Conservation (phyloP, 2,113 vertebrate species). For the Nanorana parkeri region DNA sequence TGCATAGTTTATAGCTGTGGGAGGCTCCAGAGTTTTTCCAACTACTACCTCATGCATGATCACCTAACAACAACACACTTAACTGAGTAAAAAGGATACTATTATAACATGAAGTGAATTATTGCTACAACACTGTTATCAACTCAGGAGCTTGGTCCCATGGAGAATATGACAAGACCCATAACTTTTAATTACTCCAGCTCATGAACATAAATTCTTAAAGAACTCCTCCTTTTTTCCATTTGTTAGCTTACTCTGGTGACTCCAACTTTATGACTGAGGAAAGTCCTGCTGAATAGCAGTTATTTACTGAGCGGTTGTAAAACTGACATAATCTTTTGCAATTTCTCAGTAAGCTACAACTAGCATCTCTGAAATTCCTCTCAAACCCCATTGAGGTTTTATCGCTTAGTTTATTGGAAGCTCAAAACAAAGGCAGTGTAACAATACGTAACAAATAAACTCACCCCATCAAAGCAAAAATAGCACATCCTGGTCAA, state of each 20-base stretch:
- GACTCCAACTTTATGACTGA: slow-evolving; percentile 37
- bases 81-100: slow-evolving; percentile 13
- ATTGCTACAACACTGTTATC: slow-evolving; percentile 20
- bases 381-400: slow-evolving; percentile 12
- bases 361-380: not conserved
- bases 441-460: not conserved
- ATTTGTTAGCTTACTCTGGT: slow-evolving; percentile 18
- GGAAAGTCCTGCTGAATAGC: slow-evolving; percentile 28
- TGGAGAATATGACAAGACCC: slow-evolving; percentile 33
- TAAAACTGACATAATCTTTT: slow-evolving; percentile 13
- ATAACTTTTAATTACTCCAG: slow-evolving; percentile 29
- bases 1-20: not conserved
- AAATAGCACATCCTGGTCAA: not conserved
- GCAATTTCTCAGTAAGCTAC: slow-evolving; percentile 14
- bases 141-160: slow-evolving; percentile 1
- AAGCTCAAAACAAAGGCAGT: not conserved
- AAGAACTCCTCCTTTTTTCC: slow-evolving; percentile 12
- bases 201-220: slow-evolving; percentile 17
- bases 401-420: not conserved
- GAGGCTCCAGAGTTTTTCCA: not conserved
- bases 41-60: not conserved
- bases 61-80: slow-evolving; percentile 4
- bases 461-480: not conserved
- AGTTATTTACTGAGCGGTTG: slow-evolving; percentile 35
- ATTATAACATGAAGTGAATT: not conserved